phyloP scores from a whole-genome alignment of 1,140 invertebrate genomes.

The Galleria mellonella region DNA sequence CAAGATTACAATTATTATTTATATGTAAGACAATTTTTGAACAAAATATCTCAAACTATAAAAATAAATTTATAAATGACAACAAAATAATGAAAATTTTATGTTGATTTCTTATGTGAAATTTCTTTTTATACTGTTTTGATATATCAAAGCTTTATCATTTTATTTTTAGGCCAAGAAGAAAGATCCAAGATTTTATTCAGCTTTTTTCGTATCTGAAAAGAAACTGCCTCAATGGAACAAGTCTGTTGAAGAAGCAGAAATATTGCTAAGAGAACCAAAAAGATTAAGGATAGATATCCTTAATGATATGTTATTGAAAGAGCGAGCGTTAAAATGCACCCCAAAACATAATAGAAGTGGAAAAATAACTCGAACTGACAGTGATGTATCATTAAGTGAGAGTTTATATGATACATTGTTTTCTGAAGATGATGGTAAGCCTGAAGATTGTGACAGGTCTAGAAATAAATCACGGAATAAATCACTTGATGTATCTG shows the following conservation, averaged over 20 bases:
- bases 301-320: conserved; percentile 53
- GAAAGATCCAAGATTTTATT: conserved; percentile 67
- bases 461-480: conserved; percentile 43
- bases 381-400: conserved; percentile 60
- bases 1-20: no score
- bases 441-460: conserved; percentile 40
- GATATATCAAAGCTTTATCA: conserved; percentile 1
- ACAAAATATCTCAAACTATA: no score
- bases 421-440: conserved; percentile 62
- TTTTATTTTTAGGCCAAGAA: conserved; percentile 62
- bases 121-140: neutral
- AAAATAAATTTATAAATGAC: no score
- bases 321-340: conserved; percentile 26
- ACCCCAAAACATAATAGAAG: conserved; percentile 38
- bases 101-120: no score
- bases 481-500: conserved; percentile 57
- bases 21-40: no score
- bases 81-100: no score
- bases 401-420: conserved; percentile 67
- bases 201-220: conserved; percentile 67
- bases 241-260: conserved; percentile 78
- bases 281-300: conserved; percentile 61
- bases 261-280: conserved; percentile 53
- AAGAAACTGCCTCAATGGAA: conserved; percentile 76
- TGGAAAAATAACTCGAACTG: conserved; percentile 47